These are phyloP conservation scores for Aegypius monachus DNA, from an alignment of 2,113 vertebrate genomes.

Conservation along the genomic window DNA sequence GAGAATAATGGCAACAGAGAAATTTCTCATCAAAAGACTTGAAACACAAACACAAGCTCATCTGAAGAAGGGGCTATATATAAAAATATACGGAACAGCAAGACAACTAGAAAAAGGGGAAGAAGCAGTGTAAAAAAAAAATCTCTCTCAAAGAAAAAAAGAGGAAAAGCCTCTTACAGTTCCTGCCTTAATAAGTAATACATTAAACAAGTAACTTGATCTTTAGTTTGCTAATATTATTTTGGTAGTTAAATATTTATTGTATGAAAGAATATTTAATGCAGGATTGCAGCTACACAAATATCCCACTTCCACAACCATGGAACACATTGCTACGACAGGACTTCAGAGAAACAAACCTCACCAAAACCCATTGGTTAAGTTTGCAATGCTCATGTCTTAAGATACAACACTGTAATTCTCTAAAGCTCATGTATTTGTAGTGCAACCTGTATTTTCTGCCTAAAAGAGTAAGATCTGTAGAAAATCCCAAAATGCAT, in stretches of 20 bases:
- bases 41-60: background rate
- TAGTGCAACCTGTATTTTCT: background rate
- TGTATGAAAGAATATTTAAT: background rate
- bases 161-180: background rate
- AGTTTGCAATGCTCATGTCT: background rate
- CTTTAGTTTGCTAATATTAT: background rate
- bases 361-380: background rate
- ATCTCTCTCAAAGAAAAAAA: background rate
- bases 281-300: background rate
- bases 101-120: background rate
- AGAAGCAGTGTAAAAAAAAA: background rate
- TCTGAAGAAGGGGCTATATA: background rate
- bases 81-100: constrained; percentile 2
- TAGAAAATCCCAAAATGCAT: background rate
- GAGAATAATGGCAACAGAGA: background rate
- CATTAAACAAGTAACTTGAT: background rate
- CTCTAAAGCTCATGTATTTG: background rate
- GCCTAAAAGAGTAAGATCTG: background rate
- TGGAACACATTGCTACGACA: background rate
- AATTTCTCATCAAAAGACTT: background rate
- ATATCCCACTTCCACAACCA: background rate
- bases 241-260: background rate
- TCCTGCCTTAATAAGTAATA: background rate
- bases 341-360: background rate
- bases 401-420: background rate